These are phyloP conservation scores for Sigmodon hispidus DNA, from an alignment of 2,113 vertebrate genomes.

Conservation along the genomic window DNA sequence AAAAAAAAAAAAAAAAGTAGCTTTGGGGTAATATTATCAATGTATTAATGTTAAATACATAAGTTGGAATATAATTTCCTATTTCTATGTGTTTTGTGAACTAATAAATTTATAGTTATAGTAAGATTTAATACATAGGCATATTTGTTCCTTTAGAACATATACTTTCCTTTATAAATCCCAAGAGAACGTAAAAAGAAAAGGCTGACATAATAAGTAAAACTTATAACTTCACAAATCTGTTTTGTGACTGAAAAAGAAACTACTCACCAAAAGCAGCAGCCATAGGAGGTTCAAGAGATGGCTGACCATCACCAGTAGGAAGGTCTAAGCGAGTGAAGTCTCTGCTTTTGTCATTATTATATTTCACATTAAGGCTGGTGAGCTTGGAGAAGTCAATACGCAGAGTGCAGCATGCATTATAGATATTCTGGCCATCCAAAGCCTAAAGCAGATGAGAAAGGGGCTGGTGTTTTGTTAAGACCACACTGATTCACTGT, in stretches of 20 bases:
- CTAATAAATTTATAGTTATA: slow-evolving; percentile 9
- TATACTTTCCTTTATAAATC: slow-evolving; percentile 60
- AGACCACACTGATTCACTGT: slow-evolving; percentile 31
- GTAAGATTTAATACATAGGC: slow-evolving; percentile 37
- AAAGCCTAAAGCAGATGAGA: slow-evolving; percentile 84
- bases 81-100: slow-evolving; percentile 34
- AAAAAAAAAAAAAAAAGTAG: no score
- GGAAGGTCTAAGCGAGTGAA: slow-evolving; percentile 92
- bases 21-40: slow-evolving; percentile 36
- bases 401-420: slow-evolving; percentile 88
- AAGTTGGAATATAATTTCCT: slow-evolving; percentile 47
- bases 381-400: slow-evolving; percentile 91
- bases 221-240: slow-evolving; percentile 41
- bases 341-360: slow-evolving; percentile 93
- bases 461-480: slow-evolving; percentile 62
- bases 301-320: slow-evolving; percentile 84
- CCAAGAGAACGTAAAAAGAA: not conserved
- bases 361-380: slow-evolving; percentile 91
- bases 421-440: slow-evolving; percentile 90
- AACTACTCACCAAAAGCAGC: slow-evolving; percentile 86
- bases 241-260: slow-evolving; percentile 47
- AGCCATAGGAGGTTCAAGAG: slow-evolving; percentile 81
- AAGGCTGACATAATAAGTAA: not conserved
- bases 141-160: not conserved
- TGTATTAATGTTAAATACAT: not conserved